Percentiles rank a stretch among this genome's conserved stretches.
Conservation (phyloP, 2,113 vertebrate genomes). For the Rhegmatorhina hoffmannsi region DNA sequence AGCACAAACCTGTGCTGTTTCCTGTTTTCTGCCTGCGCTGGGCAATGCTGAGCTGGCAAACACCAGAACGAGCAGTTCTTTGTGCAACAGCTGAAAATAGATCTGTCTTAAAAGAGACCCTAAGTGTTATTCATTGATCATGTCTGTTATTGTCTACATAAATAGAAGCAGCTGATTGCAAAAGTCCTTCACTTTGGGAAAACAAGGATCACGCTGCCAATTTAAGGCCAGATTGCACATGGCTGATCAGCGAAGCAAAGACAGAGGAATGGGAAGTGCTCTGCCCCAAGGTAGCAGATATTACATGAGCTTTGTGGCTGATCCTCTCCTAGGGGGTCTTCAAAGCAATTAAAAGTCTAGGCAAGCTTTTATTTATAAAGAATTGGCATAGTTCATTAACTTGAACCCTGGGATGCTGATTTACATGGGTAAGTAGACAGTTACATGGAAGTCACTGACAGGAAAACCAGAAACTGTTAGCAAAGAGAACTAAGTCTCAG, state of each 20-base stretch:
- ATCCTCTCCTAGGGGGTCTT: neutral
- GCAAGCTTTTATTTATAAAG: neutral
- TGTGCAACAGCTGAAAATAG: slow-evolving; percentile 11
- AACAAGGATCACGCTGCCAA: neutral
- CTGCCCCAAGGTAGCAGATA: neutral
- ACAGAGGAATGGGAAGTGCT: neutral
- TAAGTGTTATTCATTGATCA: neutral
- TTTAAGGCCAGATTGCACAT: neutral
- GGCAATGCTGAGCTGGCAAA: neutral
- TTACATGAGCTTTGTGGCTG: neutral
- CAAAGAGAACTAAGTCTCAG: neutral
- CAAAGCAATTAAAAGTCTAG: neutral
- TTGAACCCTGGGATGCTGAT: neutral
- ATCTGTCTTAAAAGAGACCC: slow-evolving; percentile 12
- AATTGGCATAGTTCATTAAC: neutral
- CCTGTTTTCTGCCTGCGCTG: neutral
- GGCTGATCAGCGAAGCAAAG: neutral
- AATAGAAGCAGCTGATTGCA: slow-evolving; percentile 29
- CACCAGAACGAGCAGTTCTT: neutral
- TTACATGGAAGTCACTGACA: neutral
- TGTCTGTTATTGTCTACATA: slow-evolving; percentile 15
- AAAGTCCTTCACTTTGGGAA: slow-evolving; percentile 15
- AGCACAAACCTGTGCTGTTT: neutral
- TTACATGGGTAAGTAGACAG: neutral
- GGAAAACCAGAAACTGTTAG: neutral